A percentile compares a stretch with the other conserved stretches of the same genome.
phyloP scores from a whole-genome alignment of 2,797 vertebrate species.

The Hypotaenidia philippensis region DNA sequence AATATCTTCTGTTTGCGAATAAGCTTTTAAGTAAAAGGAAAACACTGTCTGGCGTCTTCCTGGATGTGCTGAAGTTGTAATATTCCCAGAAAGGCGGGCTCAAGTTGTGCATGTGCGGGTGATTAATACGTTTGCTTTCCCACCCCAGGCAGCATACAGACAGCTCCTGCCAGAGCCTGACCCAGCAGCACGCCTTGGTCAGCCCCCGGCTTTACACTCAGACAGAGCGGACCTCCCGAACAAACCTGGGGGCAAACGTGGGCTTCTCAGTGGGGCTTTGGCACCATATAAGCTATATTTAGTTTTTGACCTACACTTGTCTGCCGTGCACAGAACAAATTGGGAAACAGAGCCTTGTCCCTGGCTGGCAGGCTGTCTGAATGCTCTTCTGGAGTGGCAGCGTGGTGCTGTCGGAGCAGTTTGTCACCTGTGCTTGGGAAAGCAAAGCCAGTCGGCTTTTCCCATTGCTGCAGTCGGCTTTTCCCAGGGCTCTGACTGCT shows the following conservation, averaged over 20 bases:
- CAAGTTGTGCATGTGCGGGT: accelerated
- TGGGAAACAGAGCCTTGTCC: background rate
- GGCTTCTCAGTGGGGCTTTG: background rate
- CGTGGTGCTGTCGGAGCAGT: background rate
- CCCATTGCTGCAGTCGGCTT: accelerated
- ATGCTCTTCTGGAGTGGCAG: background rate
- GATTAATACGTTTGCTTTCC: background rate
- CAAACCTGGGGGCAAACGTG: accelerated
- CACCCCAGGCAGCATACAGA: background rate
- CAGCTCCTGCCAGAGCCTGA: background rate
- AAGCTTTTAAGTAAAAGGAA: background rate
- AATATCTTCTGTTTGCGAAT: background rate
- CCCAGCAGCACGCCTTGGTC: accelerated
- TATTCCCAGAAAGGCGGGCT: background rate
- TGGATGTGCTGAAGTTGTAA: background rate
- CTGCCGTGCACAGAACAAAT: background rate
- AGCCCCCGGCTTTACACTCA: background rate
- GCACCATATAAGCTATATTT: background rate
- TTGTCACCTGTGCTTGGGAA: background rate
- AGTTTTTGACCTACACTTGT: background rate
- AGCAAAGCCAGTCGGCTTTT: background rate
- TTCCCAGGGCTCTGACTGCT: background rate
- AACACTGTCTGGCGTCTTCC: background rate
- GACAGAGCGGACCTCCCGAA: background rate
- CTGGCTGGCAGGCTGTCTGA: background rate